Conservation (phyloP, 2,113 vertebrate species). For the Rhea americana region DNA sequence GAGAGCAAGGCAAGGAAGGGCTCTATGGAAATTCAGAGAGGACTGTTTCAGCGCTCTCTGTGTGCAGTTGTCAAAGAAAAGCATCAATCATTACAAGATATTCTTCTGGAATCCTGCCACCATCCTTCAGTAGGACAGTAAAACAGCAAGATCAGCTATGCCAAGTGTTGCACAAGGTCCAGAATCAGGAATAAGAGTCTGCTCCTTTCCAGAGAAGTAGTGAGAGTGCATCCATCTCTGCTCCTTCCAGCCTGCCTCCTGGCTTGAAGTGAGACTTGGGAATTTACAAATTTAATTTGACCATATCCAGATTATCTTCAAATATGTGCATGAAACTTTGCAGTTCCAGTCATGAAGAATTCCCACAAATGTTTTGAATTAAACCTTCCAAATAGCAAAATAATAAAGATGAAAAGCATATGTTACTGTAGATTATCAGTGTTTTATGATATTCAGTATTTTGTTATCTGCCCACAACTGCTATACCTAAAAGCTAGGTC, state of each 20-base stretch:
- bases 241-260: not conserved
- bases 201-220: not conserved
- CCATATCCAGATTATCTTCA: not conserved
- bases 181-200: not conserved
- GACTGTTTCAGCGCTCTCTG: not conserved
- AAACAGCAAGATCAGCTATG: not conserved
- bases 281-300: not conserved
- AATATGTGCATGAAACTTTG: accelerated
- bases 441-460: not conserved
- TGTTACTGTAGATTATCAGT: not conserved
- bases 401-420: not conserved
- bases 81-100: not conserved
- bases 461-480: not conserved
- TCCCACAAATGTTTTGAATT: not conserved
- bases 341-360: not conserved
- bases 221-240: not conserved
- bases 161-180: not conserved
- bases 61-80: not conserved
- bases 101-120: constrained; percentile 36
- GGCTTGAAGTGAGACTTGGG: not conserved
- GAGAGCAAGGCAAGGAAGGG: accelerated
- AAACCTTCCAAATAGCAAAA: not conserved
- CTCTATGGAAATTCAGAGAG: not conserved
- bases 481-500: not conserved
- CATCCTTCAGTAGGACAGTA: not conserved